Base-by-base conservation (phyloP, 35 echinoderm and acorn worm species). In the Hemicentrotus pulcherrimus region DNA sequence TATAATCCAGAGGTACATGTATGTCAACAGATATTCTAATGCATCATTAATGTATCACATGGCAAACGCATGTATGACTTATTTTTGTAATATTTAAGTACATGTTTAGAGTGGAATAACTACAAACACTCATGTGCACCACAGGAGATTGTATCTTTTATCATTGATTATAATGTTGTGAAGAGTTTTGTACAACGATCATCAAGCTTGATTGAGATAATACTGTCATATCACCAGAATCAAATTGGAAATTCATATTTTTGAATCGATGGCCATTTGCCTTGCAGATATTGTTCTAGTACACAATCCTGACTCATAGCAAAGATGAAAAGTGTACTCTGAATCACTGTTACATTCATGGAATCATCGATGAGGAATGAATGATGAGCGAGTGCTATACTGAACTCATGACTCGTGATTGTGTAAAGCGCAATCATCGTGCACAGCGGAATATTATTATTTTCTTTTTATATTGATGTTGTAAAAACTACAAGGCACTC, bases 401-500 rank as follows among this genome's bases (percentile, higher is more conserved):
- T 78, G 65, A 78, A 78, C 65, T 78, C 65, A 78, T 28, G 19
- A 78, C 65, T 7, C 28, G 7, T 28, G 65, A n/a, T 78, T 78
- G 7, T 78, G 19, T n/a, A n/a, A 78, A 94, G 33, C 94, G 18
- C 6, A 24, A 85, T 85, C 55, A 41, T 32, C 47, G 93, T 10
- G 22, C 30, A 31, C 31, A 47, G 50, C 94, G 85, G 94, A 45
- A 94, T 18, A 41, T 94, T 18, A 41, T 94, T 45, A 94, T 94
- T 70, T 94, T 70, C 30, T 88, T 95, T 86, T 89, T 31, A 86
- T 31, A 85, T 31, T 10, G 18, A 95, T 70, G 94, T 47, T 48
- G 45, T 88, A 50, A 95, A 31, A 45, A 86, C 24, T 78, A 78
- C 16, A 90, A 90, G 19, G 31, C 47, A 18, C 13, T 55, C 86